Conservation (phyloP, 2,888 invertebrate species). For the Ornithoptera alexandrae region DNA sequence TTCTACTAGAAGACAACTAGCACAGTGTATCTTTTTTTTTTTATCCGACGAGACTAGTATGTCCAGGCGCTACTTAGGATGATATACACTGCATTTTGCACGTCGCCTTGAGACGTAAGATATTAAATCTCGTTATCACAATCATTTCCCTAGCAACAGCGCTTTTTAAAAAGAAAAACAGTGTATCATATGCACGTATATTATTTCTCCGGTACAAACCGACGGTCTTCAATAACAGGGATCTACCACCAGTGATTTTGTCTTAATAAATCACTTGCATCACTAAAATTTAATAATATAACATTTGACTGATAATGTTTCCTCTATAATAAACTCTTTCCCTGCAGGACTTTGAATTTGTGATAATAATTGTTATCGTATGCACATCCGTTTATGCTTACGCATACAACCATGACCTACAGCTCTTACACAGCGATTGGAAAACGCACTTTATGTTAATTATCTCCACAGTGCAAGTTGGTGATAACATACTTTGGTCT, state of each 20-base stretch:
- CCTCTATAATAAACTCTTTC: slow-evolving; percentile 35
- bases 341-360: slow-evolving; percentile 47
- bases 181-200: too few species aligned
- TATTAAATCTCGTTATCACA: too few species aligned
- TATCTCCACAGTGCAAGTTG: slow-evolving; percentile 33
- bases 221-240: too few species aligned
- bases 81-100: too few species aligned
- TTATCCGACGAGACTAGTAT: too few species aligned
- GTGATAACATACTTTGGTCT: too few species aligned
- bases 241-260: not conserved
- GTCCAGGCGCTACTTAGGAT: too few species aligned
- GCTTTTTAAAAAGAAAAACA: too few species aligned
- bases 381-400: slow-evolving; percentile 72
- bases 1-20: slow-evolving; percentile 27
- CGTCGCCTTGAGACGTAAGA: too few species aligned
- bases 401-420: slow-evolving; percentile 76
- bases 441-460: slow-evolving; percentile 58
- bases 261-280: not conserved
- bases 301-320: not conserved
- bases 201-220: too few species aligned
- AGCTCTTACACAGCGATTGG: slow-evolving; percentile 59
- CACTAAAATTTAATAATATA: slow-evolving; percentile 1
- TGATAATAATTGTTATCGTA: slow-evolving; percentile 65
- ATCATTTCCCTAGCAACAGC: too few species aligned
- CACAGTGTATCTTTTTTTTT: too few species aligned